Percentiles rank a stretch among this genome's conserved stretches.
Evolutionary conservation across 2,888 invertebrate species (phyloP).

Genomic region (Trichogramma dendrolimi): DNA sequence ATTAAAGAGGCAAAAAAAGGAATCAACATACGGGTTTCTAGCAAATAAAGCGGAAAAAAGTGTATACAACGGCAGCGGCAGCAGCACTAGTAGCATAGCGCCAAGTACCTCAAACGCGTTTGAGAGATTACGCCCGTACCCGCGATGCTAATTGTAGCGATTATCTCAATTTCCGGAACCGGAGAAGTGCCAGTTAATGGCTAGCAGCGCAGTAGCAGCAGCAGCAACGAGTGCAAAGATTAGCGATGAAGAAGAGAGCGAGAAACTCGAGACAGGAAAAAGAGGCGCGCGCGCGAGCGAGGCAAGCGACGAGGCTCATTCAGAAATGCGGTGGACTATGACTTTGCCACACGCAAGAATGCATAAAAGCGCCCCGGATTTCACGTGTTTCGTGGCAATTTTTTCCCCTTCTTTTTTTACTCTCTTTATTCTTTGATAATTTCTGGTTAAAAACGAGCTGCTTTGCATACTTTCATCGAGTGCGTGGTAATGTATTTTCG

Average conservation of each 20-base stretch:
- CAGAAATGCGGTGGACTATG: not conserved
- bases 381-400: no score
- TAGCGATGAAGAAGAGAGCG: not conserved
- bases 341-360: not conserved
- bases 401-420: no score
- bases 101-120: slow-evolving; percentile 13
- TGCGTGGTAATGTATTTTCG: no score
- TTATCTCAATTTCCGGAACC: slow-evolving; percentile 29
- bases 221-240: no score
- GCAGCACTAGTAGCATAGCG: slow-evolving; percentile 1
- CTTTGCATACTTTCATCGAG: no score
- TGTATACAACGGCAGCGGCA: slow-evolving; percentile 12
- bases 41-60: slow-evolving; percentile 1
- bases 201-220: not conserved
- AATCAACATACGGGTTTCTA: not conserved
- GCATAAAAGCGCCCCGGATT: no score
- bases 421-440: no score
- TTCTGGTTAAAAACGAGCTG: no score
- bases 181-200: slow-evolving; percentile 22
- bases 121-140: slow-evolving; percentile 21
- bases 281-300: not conserved
- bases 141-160: slow-evolving; percentile 28
- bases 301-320: slow-evolving; percentile 14
- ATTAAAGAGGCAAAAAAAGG: not conserved
- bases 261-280: not conserved